Evolutionary conservation across 35 echinoderm and acorn worm genomes (phyloP).

Genomic region (Apostichopus parvimensis): DNA sequence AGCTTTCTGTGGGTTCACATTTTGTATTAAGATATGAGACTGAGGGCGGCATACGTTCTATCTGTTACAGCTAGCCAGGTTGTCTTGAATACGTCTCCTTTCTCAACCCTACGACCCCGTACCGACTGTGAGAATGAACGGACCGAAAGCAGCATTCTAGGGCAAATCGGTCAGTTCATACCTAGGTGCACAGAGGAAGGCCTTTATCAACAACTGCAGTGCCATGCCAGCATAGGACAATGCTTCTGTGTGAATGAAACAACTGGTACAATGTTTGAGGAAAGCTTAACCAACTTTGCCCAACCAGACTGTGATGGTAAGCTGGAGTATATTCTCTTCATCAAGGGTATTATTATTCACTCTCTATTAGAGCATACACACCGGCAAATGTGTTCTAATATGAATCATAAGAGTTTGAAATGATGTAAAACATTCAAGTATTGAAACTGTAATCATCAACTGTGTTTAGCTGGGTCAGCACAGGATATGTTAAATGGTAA

Average conservation of each 20-base stretch:
- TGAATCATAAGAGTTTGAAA: no score
- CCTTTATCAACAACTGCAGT: constrained; percentile 69
- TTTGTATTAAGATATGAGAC: no score
- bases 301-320: constrained; percentile 64
- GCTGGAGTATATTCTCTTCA: neutral
- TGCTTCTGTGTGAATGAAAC: constrained; percentile 88
- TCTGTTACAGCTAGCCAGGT: neutral
- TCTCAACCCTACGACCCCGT: constrained; percentile 5
- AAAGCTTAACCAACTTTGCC: constrained; percentile 35
- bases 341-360: no score
- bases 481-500: no score
- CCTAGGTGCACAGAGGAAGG: constrained; percentile 81
- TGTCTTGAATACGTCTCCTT: constrained; percentile 19
- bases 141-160: constrained; percentile 4
- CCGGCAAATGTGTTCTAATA: no score
- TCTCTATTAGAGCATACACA: no score
- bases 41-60: no score
- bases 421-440: no score
- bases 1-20: no score
- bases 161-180: constrained; percentile 45
- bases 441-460: no score
- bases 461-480: no score
- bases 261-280: constrained; percentile 45
- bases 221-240: constrained; percentile 75
- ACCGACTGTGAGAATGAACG: constrained; percentile 30